Evolutionary conservation across 1,140 invertebrate species (phyloP).

Genomic region (Lepidotrigona ventralis): DNA sequence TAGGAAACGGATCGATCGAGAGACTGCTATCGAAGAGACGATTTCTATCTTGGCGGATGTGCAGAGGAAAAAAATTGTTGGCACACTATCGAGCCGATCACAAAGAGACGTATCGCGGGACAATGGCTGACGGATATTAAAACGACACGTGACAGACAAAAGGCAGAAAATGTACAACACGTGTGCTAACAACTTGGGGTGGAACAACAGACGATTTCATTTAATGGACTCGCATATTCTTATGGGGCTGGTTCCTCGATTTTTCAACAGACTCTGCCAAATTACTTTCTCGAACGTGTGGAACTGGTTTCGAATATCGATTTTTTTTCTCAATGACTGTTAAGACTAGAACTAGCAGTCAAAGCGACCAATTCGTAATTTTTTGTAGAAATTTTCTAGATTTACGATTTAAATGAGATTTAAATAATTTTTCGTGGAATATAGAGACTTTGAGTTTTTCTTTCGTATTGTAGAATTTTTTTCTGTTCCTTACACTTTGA

Average conservation of each 20-base stretch:
- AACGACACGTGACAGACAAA: conserved; percentile 75
- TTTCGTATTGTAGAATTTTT: no score
- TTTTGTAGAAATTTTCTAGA: no score
- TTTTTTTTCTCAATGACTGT: neutral
- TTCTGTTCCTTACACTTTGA: no score
- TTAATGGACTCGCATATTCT: conserved; percentile 50
- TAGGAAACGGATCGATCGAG: neutral
- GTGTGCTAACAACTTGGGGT: conserved; percentile 69
- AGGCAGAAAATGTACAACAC: conserved; percentile 72
- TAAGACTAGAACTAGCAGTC: no score
- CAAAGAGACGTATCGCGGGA: conserved; percentile 57
- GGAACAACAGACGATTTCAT: conserved; percentile 57
- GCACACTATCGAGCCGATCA: conserved; percentile 28
- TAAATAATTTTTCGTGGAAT: no score
- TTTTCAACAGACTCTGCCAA: neutral
- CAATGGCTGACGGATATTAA: conserved; percentile 71
- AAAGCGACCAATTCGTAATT: no score
- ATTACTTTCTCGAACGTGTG: no score
- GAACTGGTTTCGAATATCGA: neutral
- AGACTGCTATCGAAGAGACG: neutral
- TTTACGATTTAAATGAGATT: no score
- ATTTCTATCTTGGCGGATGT: neutral
- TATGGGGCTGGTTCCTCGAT: neutral
- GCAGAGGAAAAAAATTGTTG: conserved; percentile 60
- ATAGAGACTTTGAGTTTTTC: no score